phyloP scores from a whole-genome alignment of 2,113 vertebrate species.

The Sebastes schlegelii region DNA sequence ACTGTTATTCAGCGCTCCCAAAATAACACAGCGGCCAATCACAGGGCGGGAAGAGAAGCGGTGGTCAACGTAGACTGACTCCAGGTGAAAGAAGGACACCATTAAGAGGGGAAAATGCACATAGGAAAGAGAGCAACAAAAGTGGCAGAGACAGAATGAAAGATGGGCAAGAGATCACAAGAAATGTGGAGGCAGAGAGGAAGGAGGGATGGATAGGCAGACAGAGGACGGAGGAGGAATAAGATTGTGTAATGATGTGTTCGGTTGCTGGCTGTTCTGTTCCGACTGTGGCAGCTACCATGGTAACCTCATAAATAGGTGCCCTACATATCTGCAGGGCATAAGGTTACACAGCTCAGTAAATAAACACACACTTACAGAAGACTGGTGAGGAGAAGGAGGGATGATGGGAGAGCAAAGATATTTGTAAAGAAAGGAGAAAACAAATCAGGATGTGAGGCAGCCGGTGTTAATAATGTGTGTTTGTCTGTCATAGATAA shows the following conservation, averaged over 20 bases:
- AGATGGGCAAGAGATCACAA: background rate
- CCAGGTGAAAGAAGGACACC: conserved; percentile 57
- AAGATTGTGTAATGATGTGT: conserved; percentile 62
- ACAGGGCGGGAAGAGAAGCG: conserved; percentile 29
- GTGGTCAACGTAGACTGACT: conserved; percentile 47
- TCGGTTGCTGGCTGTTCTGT: conserved; percentile 55
- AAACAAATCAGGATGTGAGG: background rate
- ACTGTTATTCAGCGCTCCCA: conserved; percentile 76
- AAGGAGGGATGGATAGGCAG: conserved; percentile 7
- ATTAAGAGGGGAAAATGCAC: background rate
- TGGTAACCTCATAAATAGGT: conserved; percentile 81
- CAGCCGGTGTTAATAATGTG: conserved; percentile 38
- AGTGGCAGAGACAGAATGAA: background rate
- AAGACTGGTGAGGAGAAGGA: conserved; percentile 6
- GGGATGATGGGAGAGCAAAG: conserved; percentile 25
- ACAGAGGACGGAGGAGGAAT: conserved; percentile 47
- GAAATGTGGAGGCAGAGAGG: conserved; percentile 7
- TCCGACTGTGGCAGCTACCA: conserved; percentile 71
- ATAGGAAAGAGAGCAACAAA: background rate
- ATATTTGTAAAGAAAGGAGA: conserved; percentile 16
- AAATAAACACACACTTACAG: conserved; percentile 70
- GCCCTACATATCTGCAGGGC: conserved; percentile 74
- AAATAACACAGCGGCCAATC: conserved; percentile 81
- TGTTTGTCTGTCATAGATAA: conserved; percentile 46
- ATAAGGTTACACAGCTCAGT: conserved; percentile 76